Conservation (phyloP, 2,113 vertebrate genomes). For the Herpailurus yagouaroundi region DNA sequence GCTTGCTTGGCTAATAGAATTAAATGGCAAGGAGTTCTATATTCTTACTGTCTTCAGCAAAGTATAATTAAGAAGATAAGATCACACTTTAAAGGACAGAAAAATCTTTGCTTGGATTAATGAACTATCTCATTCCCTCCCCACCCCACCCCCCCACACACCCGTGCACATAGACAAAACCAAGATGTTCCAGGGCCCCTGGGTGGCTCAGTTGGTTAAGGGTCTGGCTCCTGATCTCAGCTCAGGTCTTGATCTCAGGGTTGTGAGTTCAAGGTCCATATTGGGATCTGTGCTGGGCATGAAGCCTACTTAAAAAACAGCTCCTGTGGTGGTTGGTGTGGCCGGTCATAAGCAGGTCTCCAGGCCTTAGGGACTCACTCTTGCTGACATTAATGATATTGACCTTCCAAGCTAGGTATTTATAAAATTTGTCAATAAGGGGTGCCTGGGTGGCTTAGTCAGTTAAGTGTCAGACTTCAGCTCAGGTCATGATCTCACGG, state of each 20-base stretch:
- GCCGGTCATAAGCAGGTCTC: neutral
- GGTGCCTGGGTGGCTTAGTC: too few relatives aligned
- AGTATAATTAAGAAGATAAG: constrained; percentile 4
- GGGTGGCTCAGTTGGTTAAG: too few relatives aligned
- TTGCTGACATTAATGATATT: neutral
- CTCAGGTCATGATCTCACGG: too few relatives aligned
- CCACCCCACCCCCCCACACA: neutral
- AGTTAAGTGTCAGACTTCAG: too few relatives aligned
- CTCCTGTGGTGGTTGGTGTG: neutral
- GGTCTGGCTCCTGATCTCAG: too few relatives aligned
- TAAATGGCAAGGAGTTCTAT: neutral
- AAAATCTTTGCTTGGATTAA: neutral
- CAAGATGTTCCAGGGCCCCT: too few relatives aligned
- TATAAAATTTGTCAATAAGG: constrained; percentile 11
- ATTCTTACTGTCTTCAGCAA: neutral
- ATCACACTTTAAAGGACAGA: constrained; percentile 3
- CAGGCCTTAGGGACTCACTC: neutral
- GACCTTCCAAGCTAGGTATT: neutral
- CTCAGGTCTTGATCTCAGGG: too few relatives aligned
- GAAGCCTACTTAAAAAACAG: neutral
- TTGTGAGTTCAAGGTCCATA: too few relatives aligned
- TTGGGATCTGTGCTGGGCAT: too few relatives aligned
- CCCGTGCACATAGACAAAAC: neutral
- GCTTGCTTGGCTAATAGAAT: constrained; percentile 29
- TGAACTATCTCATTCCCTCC: neutral